Evolutionary conservation across 2,113 vertebrate genomes (phyloP).

Genomic region (Odobenus rosmarus): DNA sequence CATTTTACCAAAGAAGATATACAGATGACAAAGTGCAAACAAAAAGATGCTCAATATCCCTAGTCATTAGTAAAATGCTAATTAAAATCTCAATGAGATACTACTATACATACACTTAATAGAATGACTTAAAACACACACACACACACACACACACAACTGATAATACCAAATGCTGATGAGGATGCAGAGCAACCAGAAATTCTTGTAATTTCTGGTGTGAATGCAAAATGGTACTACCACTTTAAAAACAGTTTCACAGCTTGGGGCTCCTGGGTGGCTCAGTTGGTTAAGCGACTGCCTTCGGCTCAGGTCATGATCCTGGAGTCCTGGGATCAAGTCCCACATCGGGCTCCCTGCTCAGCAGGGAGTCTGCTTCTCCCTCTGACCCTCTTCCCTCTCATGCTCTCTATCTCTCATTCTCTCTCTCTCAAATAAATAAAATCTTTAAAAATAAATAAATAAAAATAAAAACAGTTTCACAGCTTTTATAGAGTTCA

Average conservation of each 20-base stretch:
- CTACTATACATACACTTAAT: not conserved
- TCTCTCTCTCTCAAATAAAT: too few species aligned
- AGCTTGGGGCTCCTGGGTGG: not conserved
- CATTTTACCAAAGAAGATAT: not conserved
- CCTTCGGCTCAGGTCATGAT: too few species aligned
- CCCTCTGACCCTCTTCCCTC: too few species aligned
- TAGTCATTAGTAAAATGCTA: slow-evolving; percentile 27
- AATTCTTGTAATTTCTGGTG: not conserved
- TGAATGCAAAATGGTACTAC: not conserved
- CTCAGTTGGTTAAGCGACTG: too few species aligned
- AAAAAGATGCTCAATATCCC: not conserved
- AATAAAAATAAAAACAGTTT: slow-evolving; percentile 19
- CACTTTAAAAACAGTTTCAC: slow-evolving; percentile 26
- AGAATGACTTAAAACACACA: not conserved
- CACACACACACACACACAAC: not conserved
- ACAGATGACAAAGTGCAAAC: not conserved
- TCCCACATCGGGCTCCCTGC: too few species aligned
- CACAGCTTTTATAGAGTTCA: slow-evolving; percentile 6
- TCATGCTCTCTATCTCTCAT: too few species aligned
- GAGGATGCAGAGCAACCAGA: not conserved
- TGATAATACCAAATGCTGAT: not conserved
- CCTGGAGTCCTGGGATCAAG: too few species aligned
- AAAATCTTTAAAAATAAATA: too few species aligned
- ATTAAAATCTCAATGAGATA: slow-evolving; percentile 34
- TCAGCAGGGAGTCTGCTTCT: too few species aligned